Base-by-base conservation (phyloP, 2,888 invertebrate species). In the Hololepta plana region DNA sequence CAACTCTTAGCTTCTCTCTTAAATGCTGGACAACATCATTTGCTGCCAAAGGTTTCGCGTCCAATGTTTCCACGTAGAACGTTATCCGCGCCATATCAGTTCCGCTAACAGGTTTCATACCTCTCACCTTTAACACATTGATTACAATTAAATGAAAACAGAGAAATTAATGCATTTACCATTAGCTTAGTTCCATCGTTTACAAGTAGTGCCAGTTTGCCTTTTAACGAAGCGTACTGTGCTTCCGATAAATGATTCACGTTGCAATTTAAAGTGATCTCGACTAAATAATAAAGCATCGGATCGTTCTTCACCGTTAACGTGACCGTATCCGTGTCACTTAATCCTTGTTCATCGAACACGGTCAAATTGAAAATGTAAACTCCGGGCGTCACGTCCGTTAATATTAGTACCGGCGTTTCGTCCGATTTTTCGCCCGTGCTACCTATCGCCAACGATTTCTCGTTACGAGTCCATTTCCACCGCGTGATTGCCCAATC, bases 331-430 rank as follows among this genome's bases (percentile, higher is more conserved):
- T 91, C 88, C 9, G 73, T 71, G 38, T 70, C 72, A 1, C 72
- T 72, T 28, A 82, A 60, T 0, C 91, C 91, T 49, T 91, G 88
- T 37, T 81, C 82, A 51, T 93, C 93, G 20, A 65, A 75, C 2
- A 93, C 90, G n/a, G 76, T 79, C 30, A 93, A 57, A 43, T 75
- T 77, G 15, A 46, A 90, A 2, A 85, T 70, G 48, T 91, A 93
- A 35, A 77, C 68, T 0, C 91, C 93, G 3, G 79, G 71, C 24
- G 84, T 76, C 27, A 90, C 63, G 49, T 85, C 76, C n/a, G 80
- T 59, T 44, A 81, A 62, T 57, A 79, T 72, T 30, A 93, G 59
- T 4, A 87, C 62, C 0, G 88, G 68, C 23, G 74, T 66, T 27
- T 71, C 67, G 41, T 87, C 82, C 0, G 84, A 75, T 34, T 67